These are phyloP conservation scores for Psylliodes chrysocephalus DNA, from an alignment of 2,888 invertebrate genomes.

Conservation along the genomic window DNA sequence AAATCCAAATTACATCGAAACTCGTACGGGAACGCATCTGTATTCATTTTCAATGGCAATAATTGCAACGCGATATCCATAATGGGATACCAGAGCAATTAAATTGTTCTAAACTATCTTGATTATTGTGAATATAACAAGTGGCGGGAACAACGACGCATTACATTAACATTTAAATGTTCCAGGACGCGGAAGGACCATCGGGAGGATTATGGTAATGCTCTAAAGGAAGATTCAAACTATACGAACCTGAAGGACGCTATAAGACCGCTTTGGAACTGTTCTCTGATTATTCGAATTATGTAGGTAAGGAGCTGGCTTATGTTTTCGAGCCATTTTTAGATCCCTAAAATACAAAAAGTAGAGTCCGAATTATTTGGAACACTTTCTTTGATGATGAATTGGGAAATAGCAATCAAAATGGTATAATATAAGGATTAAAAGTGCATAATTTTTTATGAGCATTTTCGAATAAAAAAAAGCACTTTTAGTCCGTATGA, in stretches of 20 bases:
- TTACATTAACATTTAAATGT: conserved; percentile 57
- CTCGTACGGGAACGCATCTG: conserved; percentile 41
- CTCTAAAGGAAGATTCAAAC: conserved; percentile 51
- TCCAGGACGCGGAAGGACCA: conserved; percentile 38
- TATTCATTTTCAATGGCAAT: conserved; percentile 47
- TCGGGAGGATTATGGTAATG: conserved; percentile 55
- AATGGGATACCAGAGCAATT: conserved; percentile 52
- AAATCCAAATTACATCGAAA: conserved; percentile 39
- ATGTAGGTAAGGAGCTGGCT: conserved; percentile 19
- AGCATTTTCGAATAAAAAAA: too few species aligned
- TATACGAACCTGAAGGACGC: conserved; percentile 44
- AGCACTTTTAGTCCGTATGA: too few species aligned
- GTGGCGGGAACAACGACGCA: conserved; percentile 45
- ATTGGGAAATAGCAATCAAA: too few species aligned
- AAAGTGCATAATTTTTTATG: too few species aligned
- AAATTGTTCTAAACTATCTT: conserved; percentile 55
- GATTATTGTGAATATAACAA: conserved; percentile 57
- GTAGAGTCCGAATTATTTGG: too few species aligned
- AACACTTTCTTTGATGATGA: too few species aligned
- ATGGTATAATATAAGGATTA: too few species aligned
- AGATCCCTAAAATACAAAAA: too few species aligned
- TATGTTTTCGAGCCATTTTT: too few species aligned
- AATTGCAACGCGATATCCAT: conserved; percentile 48
- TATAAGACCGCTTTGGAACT: conserved; percentile 48
- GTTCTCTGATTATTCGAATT: conserved; percentile 31